Conservation (phyloP, 1,140 invertebrate genomes). For the Eurosta solidaginis region DNA sequence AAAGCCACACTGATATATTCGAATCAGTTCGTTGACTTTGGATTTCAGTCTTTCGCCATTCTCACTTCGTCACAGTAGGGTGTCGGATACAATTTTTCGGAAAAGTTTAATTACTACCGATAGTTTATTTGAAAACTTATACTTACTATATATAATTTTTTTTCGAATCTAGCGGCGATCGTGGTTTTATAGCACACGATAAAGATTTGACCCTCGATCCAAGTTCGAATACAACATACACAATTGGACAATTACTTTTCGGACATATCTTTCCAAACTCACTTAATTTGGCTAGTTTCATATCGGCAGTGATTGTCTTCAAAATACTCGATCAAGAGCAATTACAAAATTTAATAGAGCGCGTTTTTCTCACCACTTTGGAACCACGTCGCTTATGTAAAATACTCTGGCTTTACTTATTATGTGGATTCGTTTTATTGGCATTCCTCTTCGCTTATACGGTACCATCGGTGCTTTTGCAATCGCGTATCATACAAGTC, state of each 20-base stretch:
- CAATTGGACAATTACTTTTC: conserved; percentile 71
- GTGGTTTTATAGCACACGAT: conserved; percentile 72
- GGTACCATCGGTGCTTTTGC: conserved; percentile 65
- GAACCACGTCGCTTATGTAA: conserved; percentile 68
- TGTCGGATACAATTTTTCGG: too few relatives aligned
- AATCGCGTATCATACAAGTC: conserved; percentile 63
- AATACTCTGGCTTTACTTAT: conserved; percentile 74
- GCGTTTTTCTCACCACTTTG: conserved; percentile 64
- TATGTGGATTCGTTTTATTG: conserved; percentile 70
- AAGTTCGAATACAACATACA: conserved; percentile 35
- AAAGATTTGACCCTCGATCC: conserved; percentile 4
- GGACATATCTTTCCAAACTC: conserved; percentile 79
- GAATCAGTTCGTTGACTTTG: too few relatives aligned
- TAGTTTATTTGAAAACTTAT: too few relatives aligned
- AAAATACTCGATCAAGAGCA: conserved; percentile 84
- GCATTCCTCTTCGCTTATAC: conserved; percentile 68
- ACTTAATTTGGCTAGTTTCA: conserved; percentile 76
- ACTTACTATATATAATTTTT: neutral
- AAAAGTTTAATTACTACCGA: too few relatives aligned
- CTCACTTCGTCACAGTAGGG: too few relatives aligned
- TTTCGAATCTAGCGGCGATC: conserved; percentile 65
- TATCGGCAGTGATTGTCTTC: conserved; percentile 79
- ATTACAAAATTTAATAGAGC: conserved; percentile 86
- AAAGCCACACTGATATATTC: too few relatives aligned
- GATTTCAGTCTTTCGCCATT: too few relatives aligned